Base-by-base conservation (phyloP, 2,888 invertebrate species). In the Mimumesa dahlbomi region DNA sequence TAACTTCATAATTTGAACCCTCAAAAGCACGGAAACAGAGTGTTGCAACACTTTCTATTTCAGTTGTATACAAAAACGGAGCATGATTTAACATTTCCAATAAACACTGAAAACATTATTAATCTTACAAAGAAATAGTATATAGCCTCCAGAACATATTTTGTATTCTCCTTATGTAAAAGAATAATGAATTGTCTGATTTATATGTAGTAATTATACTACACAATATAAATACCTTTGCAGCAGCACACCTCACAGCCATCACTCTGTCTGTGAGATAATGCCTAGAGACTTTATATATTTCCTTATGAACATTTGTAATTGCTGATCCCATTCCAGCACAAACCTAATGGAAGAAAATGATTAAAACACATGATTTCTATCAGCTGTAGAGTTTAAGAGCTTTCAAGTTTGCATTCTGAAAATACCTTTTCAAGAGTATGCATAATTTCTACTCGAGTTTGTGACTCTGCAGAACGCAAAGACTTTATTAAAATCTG, bases 311-410 rank as follows among this genome's bases (percentile, higher is more conserved):
- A 82, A 96, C 92, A 91, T 94, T 92, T 81, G 94, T 93, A 16
- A 98, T 97, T 4, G 98, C 98, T 22, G 94, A 94, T 48, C 98
- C 99, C 94, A 99, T 97, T 19, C 99, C 99, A 61, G 95, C 94
- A 86, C 96, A 96, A 58, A 95, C 94, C 94, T 94, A 75, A 34
- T 73, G 70, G 61, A 48, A 40, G 5, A 25, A 9, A 66, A n/a
- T 45, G 22, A 5, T 50, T 45, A 14, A 43, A 58, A 75, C 49
- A n/a, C 16, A 18, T 40, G 52, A 34, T n/a, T n/a, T n/a, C n/a
- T n/a, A n/a, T n/a, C n/a, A n/a, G n/a, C n/a, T n/a, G n/a, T n/a
- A n/a, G n/a, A n/a, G n/a, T n/a, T n/a, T n/a, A n/a, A n/a, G n/a
- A n/a, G n/a, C n/a, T n/a, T n/a, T n/a, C n/a, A n/a, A n/a, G n/a